Conservation (phyloP, 2,113 vertebrate species). For the Eptesicus fuscus region DNA sequence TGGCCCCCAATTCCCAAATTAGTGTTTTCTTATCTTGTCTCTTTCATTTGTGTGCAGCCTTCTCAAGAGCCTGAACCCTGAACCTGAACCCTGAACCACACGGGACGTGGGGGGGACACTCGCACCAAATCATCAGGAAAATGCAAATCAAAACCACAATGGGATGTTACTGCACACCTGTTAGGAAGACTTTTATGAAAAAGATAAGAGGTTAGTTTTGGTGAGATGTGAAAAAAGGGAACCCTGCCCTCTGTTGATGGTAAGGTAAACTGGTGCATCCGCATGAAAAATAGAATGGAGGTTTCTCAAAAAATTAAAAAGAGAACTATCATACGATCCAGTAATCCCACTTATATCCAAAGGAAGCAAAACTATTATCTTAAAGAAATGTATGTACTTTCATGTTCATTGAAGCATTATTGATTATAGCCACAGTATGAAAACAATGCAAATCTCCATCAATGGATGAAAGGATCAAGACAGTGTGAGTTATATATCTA, state of each 20-base stretch:
- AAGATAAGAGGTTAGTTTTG: not conserved
- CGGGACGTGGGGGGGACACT: too few relatives aligned
- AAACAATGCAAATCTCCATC: not conserved
- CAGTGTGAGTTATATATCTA: not conserved
- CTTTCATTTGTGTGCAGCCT: too few relatives aligned
- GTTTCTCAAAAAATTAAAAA: not conserved
- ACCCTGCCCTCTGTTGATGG: not conserved
- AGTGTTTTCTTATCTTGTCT: too few relatives aligned
- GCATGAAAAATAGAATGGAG: not conserved
- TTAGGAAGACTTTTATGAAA: not conserved
- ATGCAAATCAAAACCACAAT: not conserved
- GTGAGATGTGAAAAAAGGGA: not conserved
- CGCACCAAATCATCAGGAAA: not conserved
- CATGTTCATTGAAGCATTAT: not conserved
- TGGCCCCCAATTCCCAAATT: too few relatives aligned
- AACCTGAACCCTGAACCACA: too few relatives aligned
- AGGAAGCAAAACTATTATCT: not conserved
- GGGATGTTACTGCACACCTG: not conserved
- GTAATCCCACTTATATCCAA: not conserved
- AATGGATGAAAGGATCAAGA: not conserved
- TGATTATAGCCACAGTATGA: not conserved
- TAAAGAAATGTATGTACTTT: not conserved
- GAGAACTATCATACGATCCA: not conserved
- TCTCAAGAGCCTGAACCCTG: too few relatives aligned
- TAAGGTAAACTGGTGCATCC: not conserved